Evolutionary conservation across 2,113 vertebrate genomes (phyloP).

Genomic region (Oreochromis tanganicae): DNA sequence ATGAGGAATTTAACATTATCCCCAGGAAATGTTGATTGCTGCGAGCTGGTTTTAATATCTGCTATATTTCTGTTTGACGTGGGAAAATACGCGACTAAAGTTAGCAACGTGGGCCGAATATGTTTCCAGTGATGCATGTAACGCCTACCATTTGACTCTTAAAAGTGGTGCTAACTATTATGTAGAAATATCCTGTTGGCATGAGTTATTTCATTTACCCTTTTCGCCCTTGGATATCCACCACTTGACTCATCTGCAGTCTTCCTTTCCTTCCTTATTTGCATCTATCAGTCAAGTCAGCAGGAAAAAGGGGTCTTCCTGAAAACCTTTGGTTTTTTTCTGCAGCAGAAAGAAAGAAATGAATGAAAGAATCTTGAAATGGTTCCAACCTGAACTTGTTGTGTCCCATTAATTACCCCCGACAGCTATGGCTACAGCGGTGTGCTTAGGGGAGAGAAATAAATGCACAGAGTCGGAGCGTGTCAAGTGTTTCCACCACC

Average conservation of each 20-base stretch:
- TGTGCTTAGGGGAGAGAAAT: background rate
- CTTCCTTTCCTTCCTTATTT: background rate
- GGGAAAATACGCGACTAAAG: background rate
- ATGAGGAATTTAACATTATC: background rate
- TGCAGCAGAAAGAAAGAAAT: background rate
- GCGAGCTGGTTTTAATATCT: background rate
- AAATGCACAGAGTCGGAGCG: background rate
- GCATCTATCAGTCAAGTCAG: background rate
- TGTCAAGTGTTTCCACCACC: constrained; percentile 25
- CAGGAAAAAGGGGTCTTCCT: constrained; percentile 2
- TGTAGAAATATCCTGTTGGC: background rate
- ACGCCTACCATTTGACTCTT: background rate
- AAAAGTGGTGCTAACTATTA: background rate
- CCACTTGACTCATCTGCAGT: background rate
- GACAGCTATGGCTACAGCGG: background rate
- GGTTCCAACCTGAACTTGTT: background rate
- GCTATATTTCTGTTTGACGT: background rate
- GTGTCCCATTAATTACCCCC: background rate
- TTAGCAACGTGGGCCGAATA: background rate
- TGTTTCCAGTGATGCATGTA: background rate
- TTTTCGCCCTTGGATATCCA: background rate
- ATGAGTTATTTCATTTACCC: background rate
- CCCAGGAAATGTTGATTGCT: background rate
- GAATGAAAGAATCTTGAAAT: background rate
- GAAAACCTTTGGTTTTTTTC: background rate